Base-by-base conservation (phyloP, 2,888 invertebrate species). In the Hedya salicella region DNA sequence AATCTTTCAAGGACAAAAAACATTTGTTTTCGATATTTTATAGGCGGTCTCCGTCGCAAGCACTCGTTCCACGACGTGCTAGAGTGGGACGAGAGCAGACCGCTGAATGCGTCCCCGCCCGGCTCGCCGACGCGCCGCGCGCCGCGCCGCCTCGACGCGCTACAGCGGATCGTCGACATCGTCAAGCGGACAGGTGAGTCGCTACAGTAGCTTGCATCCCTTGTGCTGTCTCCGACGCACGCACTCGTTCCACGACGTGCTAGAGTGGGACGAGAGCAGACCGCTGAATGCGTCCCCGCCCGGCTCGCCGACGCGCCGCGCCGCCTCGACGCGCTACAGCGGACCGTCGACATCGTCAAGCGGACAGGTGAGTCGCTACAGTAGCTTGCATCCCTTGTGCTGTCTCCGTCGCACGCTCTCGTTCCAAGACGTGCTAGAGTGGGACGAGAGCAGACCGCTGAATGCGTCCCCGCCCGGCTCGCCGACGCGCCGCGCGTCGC, bases 11-110 rank as follows among this genome's bases (percentile, higher is more conserved):
- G n/a, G n/a, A n/a, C n/a, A n/a, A n/a, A n/a, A 19, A 52, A 14
- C 5, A 30, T 11, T 44, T 32, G 17, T 36, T 8, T 1, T 17
- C 6, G 21, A 21, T 50, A 9, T 39, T 25, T 11, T 46, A 13
- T 66, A 91, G 93, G 94, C 71, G 94, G 94, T 70, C 92, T 94
- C 21, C 93, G 95, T 25, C 93, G 96, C 73, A 97, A 97, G 88
- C 95, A 96, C 77, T 97, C 97, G 5, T 93, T 96, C 69, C 95
- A 96, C 77, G 96, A 97, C 78, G 95, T 95, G 52, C 83, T 95
- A 50, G 95, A 95, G 71, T 95, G 95, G 93, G 95, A 95, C 72
- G 93, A 93, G 76, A 85, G 82, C 21, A 79, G 90, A 1, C 92
- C 92, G 6, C 75, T 93, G 50, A 89, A 87, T 75, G 83, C 91